These are phyloP conservation scores for Orthonychiurus folsomi DNA, from an alignment of 2,888 invertebrate genomes.

Conservation along the genomic window DNA sequence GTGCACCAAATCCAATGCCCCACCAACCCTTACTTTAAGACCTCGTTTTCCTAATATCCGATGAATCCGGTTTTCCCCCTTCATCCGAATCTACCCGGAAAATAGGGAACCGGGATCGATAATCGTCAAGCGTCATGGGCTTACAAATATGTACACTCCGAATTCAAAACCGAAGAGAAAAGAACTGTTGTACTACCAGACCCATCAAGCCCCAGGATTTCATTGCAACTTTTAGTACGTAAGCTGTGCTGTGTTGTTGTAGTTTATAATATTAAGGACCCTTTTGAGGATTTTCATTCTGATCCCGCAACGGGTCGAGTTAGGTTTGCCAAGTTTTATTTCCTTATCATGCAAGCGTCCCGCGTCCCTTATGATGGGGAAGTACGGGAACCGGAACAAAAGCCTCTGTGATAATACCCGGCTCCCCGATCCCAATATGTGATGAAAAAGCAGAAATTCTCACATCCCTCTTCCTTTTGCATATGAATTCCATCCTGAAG, in stretches of 20 bases:
- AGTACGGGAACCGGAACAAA: too few species aligned
- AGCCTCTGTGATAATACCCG: too few species aligned
- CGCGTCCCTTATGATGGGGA: too few species aligned
- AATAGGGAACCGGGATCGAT: neutral
- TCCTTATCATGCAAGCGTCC: too few species aligned
- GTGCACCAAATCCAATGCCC: neutral
- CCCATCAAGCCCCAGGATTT: neutral
- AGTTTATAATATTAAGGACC: neutral
- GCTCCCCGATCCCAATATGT: neutral
- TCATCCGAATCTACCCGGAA: neutral
- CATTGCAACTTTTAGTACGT: neutral
- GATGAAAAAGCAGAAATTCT: neutral
- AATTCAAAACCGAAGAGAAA: neutral
- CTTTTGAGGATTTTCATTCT: too few species aligned
- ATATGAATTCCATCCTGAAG: neutral
- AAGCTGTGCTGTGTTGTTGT: too few species aligned
- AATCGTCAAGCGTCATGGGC: neutral
- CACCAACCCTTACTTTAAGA: too few species aligned
- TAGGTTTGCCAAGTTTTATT: too few species aligned
- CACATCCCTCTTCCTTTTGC: neutral
- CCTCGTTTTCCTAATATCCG: too few species aligned
- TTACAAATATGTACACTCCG: neutral
- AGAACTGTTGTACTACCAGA: too few species aligned
- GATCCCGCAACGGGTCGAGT: too few species aligned
- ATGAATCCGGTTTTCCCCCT: neutral